Conservation (phyloP, 2,113 vertebrate species). For the Anguilla japonica region DNA sequence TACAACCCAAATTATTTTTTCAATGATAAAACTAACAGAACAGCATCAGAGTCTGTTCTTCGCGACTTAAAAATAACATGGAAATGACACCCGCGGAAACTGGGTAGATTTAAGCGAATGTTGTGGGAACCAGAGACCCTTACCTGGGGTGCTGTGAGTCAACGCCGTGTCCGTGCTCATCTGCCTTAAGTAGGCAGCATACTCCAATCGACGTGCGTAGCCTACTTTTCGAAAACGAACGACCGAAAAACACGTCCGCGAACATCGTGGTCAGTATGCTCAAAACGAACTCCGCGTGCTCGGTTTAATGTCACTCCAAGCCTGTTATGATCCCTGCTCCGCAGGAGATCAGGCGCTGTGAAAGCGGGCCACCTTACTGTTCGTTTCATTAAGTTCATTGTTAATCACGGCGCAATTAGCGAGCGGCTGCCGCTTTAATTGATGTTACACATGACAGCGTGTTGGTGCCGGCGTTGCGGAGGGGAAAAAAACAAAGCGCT, state of each 20-base stretch:
- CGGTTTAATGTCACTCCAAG: too few relatives aligned
- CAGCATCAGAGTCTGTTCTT: too few relatives aligned
- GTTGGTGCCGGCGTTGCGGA: slow-evolving; percentile 1
- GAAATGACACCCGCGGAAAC: not conserved
- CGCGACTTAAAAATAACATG: not conserved
- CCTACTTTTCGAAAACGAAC: too few relatives aligned
- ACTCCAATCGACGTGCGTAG: too few relatives aligned
- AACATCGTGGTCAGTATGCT: too few relatives aligned
- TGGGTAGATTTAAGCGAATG: not conserved
- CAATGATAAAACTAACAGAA: not conserved
- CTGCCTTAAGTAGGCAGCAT: too few relatives aligned
- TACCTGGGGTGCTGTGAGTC: too few relatives aligned
- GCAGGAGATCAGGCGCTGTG: not conserved
- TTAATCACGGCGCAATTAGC: slow-evolving; percentile 52
- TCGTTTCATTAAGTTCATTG: slow-evolving; percentile 30
- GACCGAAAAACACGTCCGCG: too few relatives aligned
- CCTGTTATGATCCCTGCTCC: not conserved
- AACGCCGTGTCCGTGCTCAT: not conserved
- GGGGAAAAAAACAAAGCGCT: not conserved
- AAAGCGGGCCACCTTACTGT: not conserved
- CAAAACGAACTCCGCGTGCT: too few relatives aligned
- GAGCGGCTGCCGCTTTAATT: slow-evolving; percentile 48
- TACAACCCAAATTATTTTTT: too few relatives aligned
- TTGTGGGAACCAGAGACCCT: not conserved
- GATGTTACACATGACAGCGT: slow-evolving; percentile 34